Evolutionary conservation across 2,888 invertebrate species (phyloP), one percentile per base, ranked within the genome.

Genomic region (Leptothorax acervorum): DNA sequence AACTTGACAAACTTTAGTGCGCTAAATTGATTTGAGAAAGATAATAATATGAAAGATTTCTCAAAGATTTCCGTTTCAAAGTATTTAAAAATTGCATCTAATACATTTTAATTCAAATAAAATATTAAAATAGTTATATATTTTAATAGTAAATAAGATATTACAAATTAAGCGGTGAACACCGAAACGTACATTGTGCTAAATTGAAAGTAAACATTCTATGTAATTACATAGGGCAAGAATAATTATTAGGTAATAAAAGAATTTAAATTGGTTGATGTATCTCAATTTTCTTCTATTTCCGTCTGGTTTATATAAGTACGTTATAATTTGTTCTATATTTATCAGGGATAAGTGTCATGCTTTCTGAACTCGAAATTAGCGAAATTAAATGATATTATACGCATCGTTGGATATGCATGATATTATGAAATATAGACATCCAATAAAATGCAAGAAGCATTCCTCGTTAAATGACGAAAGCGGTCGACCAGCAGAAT

Each of bases 381-480:
- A 42, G 11, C 4, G 12, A 18, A 31, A 55, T 55, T 23, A 66
- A 5, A 35, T 78, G 42, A 66, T 51, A 42, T 62, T 51, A 63
- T 23, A 51, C 15, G 6, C 57, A 23, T 35, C 65, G 28, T 3
- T 15, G 45, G 12, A 68, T 23, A 68, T 15, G 5, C 8, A 1
- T 57, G 23, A 68, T 35, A 23, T 79, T 68, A 79, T 12, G 35
- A 79, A 57, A 70, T 48, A 11, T 48, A 11, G 12, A 28, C 23
- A 6, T 35, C 12, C 6, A 0, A 35, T 35, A 57, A 68, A 45
- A 57, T 68, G 23, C 57, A 57, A 45, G 9, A 55, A 45, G 70
- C 57, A 70, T 39, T 51, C 45, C 48, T 15, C 57, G 23, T 79
- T 70, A 60, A 68, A 45, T 78, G 55, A 68, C 45, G 68, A 57